A percentile compares a stretch with the other conserved stretches of the same genome.
Conservation (phyloP, 2,113 vertebrate genomes). For the Seriola aureovittata region DNA sequence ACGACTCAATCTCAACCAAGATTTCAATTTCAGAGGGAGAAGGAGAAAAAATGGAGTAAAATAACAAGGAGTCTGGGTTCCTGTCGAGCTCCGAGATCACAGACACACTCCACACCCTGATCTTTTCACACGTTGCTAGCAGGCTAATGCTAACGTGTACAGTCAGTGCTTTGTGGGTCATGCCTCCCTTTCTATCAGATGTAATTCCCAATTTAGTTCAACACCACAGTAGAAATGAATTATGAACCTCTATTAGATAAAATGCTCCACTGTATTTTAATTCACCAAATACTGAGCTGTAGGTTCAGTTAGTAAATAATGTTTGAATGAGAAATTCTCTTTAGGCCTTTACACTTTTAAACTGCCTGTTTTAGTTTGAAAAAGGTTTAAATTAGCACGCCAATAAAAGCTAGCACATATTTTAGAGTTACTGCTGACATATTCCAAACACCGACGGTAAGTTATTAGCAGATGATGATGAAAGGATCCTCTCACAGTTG, state of each 20-base stretch:
- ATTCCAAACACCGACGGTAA: neutral
- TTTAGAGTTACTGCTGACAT: neutral
- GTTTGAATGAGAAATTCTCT: neutral
- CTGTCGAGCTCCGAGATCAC: no score
- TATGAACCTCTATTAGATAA: neutral
- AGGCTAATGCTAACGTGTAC: no score
- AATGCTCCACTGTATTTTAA: neutral
- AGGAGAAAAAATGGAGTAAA: no score
- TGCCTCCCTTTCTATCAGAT: no score
- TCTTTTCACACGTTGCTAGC: no score
- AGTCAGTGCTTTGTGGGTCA: no score
- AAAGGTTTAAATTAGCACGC: neutral
- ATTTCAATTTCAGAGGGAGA: no score
- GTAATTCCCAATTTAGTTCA: no score
- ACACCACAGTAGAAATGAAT: no score
- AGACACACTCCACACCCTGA: no score
- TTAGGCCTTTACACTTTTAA: neutral
- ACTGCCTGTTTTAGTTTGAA: neutral
- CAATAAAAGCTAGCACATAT: neutral
- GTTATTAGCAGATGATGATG: conserved; percentile 1
- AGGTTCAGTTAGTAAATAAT: neutral
- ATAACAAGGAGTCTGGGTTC: no score
- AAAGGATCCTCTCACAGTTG: neutral
- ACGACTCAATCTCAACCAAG: no score
- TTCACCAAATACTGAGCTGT: neutral